Conservation (phyloP, 2,113 vertebrate species). For the Entosphenus tridentatus region DNA sequence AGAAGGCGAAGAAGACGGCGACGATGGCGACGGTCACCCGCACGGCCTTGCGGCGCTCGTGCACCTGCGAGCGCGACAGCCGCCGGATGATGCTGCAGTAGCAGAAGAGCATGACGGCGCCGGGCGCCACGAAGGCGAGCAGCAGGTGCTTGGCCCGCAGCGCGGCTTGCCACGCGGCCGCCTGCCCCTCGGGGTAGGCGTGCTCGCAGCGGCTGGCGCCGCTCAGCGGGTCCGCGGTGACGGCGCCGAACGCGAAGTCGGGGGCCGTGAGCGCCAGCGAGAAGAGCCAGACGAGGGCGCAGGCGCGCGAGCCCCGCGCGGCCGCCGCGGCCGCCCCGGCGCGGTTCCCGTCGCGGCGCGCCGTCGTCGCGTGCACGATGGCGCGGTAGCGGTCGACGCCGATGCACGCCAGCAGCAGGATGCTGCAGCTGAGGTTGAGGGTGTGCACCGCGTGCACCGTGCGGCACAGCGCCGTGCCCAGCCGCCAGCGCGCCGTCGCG, state of each 20-base stretch:
- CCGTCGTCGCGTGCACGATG: slow-evolving; percentile 17
- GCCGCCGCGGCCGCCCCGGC: too few species aligned
- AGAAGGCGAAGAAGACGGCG: slow-evolving; percentile 26
- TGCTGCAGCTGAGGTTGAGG: slow-evolving; percentile 30
- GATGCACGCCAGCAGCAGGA: slow-evolving; percentile 28
- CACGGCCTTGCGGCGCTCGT: slow-evolving; percentile 32
- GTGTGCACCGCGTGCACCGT: slow-evolving; percentile 17
- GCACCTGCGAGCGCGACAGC: slow-evolving; percentile 23
- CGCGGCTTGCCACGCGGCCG: slow-evolving; percentile 10
- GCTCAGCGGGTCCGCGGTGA: rapidly evolving
- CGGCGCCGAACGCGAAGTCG: slow-evolving; percentile 13
- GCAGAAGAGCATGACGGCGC: slow-evolving; percentile 23
- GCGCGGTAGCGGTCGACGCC: slow-evolving; percentile 25
- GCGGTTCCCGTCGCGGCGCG: neutral
- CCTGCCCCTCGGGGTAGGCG: slow-evolving; percentile 8
- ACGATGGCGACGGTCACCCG: slow-evolving; percentile 28
- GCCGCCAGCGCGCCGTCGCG: slow-evolving; percentile 18
- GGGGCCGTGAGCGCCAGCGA: slow-evolving; percentile 19
- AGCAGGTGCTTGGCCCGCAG: slow-evolving; percentile 17
- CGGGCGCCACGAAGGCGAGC: slow-evolving; percentile 26
- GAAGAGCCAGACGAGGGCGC: slow-evolving; percentile 17
- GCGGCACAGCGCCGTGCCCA: slow-evolving; percentile 22
- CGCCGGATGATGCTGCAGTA: slow-evolving; percentile 22
- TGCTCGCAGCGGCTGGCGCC: slow-evolving; percentile 12
- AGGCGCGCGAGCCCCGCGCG: slow-evolving; percentile 14